Evolutionary conservation across 92 coral and sea anemone genomes (phyloP), one percentile per base, ranked within the genome.

Genomic region (Actinostola sp.): DNA sequence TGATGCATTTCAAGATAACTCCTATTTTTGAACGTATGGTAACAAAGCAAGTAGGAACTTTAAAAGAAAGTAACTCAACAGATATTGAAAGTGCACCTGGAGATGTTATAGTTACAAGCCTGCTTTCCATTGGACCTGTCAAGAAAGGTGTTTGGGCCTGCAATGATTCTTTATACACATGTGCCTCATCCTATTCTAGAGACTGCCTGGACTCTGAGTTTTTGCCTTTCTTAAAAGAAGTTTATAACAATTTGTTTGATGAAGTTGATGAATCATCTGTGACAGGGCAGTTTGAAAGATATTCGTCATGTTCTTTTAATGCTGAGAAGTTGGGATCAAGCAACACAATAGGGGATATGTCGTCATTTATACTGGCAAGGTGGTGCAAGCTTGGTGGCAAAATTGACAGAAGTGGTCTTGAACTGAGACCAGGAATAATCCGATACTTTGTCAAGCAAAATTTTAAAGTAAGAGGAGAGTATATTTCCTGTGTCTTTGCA

Each of bases 361-460:
- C 78, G 0, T 64, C 79, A 28, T 70, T 76, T 65, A 54, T 83
- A 6, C 20, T 76, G 30, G 83, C 89, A 24, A 71, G 76, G n/a
- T 84, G 84, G 89, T 76, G 82, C 32, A 61, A 54, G 3, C 55
- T 78, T 24, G 78, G 80, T 0, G 92, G 92, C 1, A 53, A 28
- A 82, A 77, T 70, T 67, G 70, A 80, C 67, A 25, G 12, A 8
- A 5, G 56, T 43, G 92, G 88, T 31, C 1, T 1, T 67, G 66
- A 83, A 52, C 68, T 83, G 53, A 62, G 93, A 63, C 93, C 93
- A 61, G 93, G 86, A 11, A 69, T 88, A 9, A 75, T 88, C 8
- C 70, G 76, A 20, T 88, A 33, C 52, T 86, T 63, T 31, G 39
- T 88, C 23, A 71, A 61, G 67, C 89, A 88, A 59, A 84, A 61